A percentile compares a stretch with the other conserved stretches of the same genome.
phyloP scores from a whole-genome alignment of 2,888 invertebrate species.

The Theretra japonica region DNA sequence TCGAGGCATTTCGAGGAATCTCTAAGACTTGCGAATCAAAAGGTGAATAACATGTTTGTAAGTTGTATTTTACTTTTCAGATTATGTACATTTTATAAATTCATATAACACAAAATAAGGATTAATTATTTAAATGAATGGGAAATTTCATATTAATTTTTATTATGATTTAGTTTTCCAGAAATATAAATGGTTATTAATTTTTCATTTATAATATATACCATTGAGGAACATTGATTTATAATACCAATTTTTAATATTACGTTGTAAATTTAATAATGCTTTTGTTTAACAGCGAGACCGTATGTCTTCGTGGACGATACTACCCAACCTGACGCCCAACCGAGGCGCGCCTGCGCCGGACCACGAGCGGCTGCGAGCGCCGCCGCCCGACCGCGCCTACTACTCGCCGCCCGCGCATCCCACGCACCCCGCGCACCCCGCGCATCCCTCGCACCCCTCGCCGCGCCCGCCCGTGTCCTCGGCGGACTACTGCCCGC shows the following conservation, averaged over 20 bases:
- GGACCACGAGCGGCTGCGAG: constrained; percentile 51
- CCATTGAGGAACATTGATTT: no score
- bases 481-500: constrained; percentile 60
- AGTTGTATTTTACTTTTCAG: constrained; percentile 27
- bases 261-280: constrained; percentile 30
- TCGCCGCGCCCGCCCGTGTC: constrained; percentile 55
- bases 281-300: constrained; percentile 74
- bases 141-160: not conserved
- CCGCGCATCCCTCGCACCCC: constrained; percentile 48
- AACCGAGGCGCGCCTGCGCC: constrained; percentile 60
- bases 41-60: constrained; percentile 77
- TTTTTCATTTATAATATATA: not conserved
- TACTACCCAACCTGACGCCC: constrained; percentile 82
- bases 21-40: constrained; percentile 90
- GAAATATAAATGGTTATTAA: not conserved
- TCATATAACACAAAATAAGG: not conserved
- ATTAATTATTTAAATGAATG: no score
- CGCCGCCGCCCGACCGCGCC: constrained; percentile 54
- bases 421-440: constrained; percentile 41
- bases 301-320: constrained; percentile 81
- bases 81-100: constrained; percentile 9
- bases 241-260: constrained; percentile 11
- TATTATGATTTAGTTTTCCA: not conserved
- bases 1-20: constrained; percentile 96
- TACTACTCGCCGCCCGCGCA: constrained; percentile 57